phyloP scores from a whole-genome alignment of 2,113 vertebrate species.

The Telmatochromis brachygnathus region DNA sequence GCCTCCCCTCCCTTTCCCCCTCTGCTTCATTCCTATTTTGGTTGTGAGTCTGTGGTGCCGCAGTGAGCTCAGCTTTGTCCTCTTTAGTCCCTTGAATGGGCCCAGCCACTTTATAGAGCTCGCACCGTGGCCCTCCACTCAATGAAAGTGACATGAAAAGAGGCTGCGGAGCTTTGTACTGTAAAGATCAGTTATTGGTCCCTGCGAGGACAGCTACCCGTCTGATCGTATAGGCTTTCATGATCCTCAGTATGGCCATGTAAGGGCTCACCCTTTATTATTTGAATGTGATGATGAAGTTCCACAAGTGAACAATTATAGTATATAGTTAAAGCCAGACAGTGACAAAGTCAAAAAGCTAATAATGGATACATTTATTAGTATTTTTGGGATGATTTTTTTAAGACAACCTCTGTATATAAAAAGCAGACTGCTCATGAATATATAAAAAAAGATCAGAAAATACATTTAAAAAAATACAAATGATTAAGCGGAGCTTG shows the following conservation, averaged over 20 bases:
- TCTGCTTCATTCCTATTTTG: constrained; percentile 58
- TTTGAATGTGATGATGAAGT: not conserved
- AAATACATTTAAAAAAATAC: not conserved
- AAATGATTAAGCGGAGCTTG: not conserved
- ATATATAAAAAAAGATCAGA: not conserved
- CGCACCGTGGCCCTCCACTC: constrained; percentile 58
- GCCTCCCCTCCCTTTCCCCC: not conserved
- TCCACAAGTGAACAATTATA: not conserved
- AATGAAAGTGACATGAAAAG: constrained; percentile 77
- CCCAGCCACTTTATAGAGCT: constrained; percentile 62
- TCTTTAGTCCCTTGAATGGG: constrained; percentile 67
- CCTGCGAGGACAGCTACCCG: constrained; percentile 47
- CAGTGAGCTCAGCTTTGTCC: constrained; percentile 64
- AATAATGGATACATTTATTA: not conserved
- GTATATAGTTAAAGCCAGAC: not conserved
- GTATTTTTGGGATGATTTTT: not conserved
- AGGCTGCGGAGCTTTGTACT: constrained; percentile 72
- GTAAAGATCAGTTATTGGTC: constrained; percentile 71
- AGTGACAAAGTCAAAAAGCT: not conserved
- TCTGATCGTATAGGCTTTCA: constrained; percentile 70
- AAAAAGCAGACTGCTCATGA: not conserved
- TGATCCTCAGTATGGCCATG: constrained; percentile 53
- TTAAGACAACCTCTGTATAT: not conserved
- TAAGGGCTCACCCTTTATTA: constrained; percentile 28
- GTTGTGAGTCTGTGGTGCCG: constrained; percentile 39